These are phyloP conservation scores for Dinocampus coccinellae DNA, from an alignment of 2,888 invertebrate genomes.

Conservation along the genomic window DNA sequence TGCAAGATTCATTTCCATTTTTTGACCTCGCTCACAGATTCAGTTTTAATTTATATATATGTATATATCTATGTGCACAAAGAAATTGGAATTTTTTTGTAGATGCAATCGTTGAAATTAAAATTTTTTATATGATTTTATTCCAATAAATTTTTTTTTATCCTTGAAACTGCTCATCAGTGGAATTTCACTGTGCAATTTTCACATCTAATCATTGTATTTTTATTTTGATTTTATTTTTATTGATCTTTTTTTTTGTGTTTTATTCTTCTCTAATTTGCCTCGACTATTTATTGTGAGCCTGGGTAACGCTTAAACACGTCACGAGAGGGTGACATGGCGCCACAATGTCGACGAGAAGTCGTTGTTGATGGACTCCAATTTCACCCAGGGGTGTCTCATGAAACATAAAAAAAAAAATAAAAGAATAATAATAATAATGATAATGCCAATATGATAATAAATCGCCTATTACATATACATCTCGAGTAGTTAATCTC, in stretches of 20 bases:
- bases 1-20: constrained; percentile 43
- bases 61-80: neutral
- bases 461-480: neutral
- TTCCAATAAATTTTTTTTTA: too few species aligned
- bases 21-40: constrained; percentile 15
- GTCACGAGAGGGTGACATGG: constrained; percentile 8
- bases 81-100: neutral
- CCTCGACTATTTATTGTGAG: constrained; percentile 3
- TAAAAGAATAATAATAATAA: neutral
- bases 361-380: constrained; percentile 48
- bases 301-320: constrained; percentile 22
- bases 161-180: too few species aligned
- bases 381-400: constrained; percentile 24
- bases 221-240: too few species aligned
- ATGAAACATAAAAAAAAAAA: neutral
- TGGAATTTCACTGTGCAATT: too few species aligned
- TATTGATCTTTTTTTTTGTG: neutral
- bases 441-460: too few species aligned
- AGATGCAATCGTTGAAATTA: neutral
- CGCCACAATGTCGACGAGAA: constrained; percentile 42
- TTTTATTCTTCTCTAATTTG: neutral
- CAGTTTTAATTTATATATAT: neutral
- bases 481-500: too few species aligned
- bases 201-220: too few species aligned
- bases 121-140: too few species aligned